Evolutionary conservation across 2,797 vertebrate species (phyloP).

Genomic region (Ctenopoma kingsleyae): DNA sequence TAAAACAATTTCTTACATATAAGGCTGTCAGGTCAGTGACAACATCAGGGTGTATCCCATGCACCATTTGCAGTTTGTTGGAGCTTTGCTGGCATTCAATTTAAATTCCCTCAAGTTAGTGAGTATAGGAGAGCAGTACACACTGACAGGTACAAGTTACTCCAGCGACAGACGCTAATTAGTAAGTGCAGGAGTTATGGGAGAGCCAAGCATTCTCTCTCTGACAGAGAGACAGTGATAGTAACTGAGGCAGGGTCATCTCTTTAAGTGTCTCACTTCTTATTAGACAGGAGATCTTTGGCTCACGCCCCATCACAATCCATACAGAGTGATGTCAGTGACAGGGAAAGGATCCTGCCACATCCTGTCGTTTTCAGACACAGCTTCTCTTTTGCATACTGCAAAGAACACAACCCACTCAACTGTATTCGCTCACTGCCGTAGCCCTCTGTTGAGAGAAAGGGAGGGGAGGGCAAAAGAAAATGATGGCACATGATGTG

Average conservation of each 20-base stretch:
- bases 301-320: constrained; percentile 67
- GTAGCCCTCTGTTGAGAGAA: constrained; percentile 40
- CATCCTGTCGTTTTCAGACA: constrained; percentile 69
- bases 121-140: constrained; percentile 75
- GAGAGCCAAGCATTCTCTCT: constrained; percentile 60
- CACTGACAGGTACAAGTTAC: constrained; percentile 85
- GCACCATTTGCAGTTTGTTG: constrained; percentile 81
- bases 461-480: constrained; percentile 38
- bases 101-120: constrained; percentile 83
- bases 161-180: constrained; percentile 84
- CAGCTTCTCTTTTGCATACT: constrained; percentile 60
- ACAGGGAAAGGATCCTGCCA: constrained; percentile 73
- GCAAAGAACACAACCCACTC: constrained; percentile 51
- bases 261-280: constrained; percentile 82
- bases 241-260: constrained; percentile 73
- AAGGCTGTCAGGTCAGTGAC: constrained; percentile 72
- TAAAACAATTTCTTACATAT: constrained; percentile 72
- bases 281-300: constrained; percentile 78
- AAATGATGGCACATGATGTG: constrained; percentile 72
- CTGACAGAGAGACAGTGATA: constrained; percentile 67
- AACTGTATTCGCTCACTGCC: constrained; percentile 43
- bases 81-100: constrained; percentile 82
- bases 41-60: constrained; percentile 71
- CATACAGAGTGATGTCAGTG: constrained; percentile 66
- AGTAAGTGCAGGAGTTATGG: constrained; percentile 75